phyloP scores from a whole-genome alignment of 1,140 invertebrate species.

The Patella vulgata region DNA sequence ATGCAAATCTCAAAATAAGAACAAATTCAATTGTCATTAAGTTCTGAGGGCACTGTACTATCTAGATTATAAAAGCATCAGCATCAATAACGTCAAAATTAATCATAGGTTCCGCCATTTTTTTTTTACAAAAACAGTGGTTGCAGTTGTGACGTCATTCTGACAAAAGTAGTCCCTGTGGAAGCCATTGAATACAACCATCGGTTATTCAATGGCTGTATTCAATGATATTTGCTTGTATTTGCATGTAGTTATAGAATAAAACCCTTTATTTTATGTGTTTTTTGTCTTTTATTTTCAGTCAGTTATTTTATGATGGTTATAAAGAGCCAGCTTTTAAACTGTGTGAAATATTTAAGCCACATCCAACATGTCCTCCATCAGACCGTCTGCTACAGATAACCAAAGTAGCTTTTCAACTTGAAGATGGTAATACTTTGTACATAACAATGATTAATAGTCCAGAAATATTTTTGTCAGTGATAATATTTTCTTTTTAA shows the following conservation, averaged over 20 bases:
- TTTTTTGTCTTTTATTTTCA: slow-evolving; percentile 65
- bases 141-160: neutral
- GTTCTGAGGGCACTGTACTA: neutral
- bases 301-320: slow-evolving; percentile 82
- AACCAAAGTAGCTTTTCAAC: slow-evolving; percentile 84
- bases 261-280: slow-evolving; percentile 66
- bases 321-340: slow-evolving; percentile 88
- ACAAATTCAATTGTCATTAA: neutral
- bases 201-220: too few relatives aligned
- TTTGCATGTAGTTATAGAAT: too few relatives aligned
- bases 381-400: slow-evolving; percentile 91
- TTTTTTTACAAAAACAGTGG: neutral
- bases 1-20: too few relatives aligned
- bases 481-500: neutral
- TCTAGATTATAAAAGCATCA: neutral
- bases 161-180: neutral
- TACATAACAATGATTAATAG: neutral
- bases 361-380: slow-evolving; percentile 92
- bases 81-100: too few relatives aligned
- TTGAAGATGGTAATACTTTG: slow-evolving; percentile 77
- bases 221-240: too few relatives aligned
- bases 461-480: neutral
- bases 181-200: too few relatives aligned
- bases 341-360: slow-evolving; percentile 82
- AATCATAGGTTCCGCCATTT: too few relatives aligned